Percentiles rank a stretch among this genome's conserved stretches.
Conservation (phyloP, 2,888 invertebrate species). For the Entomobrya multifasciata region DNA sequence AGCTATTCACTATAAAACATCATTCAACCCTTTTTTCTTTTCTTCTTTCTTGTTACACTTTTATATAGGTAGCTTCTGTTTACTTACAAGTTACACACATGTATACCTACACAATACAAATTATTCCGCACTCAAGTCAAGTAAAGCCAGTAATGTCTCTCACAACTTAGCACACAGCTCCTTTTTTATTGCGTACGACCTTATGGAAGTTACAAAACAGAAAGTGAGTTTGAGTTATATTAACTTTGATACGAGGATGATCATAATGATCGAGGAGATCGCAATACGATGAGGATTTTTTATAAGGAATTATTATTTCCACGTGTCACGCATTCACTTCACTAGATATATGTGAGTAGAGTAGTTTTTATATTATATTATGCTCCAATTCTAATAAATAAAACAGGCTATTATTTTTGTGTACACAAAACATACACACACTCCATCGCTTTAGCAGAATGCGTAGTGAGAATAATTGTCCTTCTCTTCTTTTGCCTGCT, state of each 20-base stretch:
- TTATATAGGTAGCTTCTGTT: background rate
- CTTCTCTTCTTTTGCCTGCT: background rate
- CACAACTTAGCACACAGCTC: too few species aligned
- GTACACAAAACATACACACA: background rate
- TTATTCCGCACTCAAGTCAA: too few species aligned
- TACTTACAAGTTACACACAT: background rate
- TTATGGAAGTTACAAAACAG: background rate
- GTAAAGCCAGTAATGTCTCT: background rate
- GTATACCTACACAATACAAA: background rate
- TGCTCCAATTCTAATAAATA: slow-evolving; percentile 44
- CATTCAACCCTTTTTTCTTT: background rate
- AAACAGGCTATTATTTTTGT: slow-evolving; percentile 9
- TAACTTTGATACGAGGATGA: background rate
- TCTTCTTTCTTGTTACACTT: background rate
- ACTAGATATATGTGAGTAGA: background rate
- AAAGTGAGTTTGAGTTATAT: background rate
- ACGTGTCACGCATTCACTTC: slow-evolving; percentile 65
- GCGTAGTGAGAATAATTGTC: background rate
- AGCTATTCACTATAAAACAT: too few species aligned
- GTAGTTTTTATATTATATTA: background rate
- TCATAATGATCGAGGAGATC: background rate
- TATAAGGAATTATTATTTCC: slow-evolving; percentile 60
- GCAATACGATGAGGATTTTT: slow-evolving; percentile 5
- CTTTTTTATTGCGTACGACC: slow-evolving; percentile 6
- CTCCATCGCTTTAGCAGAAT: background rate